Percentiles rank a stretch among this genome's conserved stretches.
Conservation (phyloP, 1,140 invertebrate genomes). For the Elymnias hypermnestra region DNA sequence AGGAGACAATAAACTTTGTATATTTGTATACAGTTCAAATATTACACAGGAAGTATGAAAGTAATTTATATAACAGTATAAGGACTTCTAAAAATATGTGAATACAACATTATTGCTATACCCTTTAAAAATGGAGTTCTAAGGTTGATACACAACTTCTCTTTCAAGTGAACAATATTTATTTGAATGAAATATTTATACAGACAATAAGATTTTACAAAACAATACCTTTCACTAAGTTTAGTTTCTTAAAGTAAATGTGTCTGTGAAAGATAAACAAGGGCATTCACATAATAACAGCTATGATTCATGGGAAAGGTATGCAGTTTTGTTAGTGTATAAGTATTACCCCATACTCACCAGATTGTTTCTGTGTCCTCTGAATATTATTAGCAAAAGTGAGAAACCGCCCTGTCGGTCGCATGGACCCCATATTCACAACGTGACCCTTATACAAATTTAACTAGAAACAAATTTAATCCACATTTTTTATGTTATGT, state of each 20-base stretch:
- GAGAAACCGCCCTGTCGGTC: constrained; percentile 66
- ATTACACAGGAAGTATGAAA: too few species aligned
- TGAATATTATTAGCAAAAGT: constrained; percentile 72
- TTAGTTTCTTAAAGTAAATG: too few species aligned
- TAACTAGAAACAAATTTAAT: constrained; percentile 20
- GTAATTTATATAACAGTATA: too few species aligned
- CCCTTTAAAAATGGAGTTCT: too few species aligned
- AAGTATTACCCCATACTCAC: constrained; percentile 33
- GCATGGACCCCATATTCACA: constrained; percentile 68
- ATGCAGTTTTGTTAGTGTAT: constrained; percentile 13
- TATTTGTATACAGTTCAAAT: too few species aligned
- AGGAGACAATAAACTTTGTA: too few species aligned
- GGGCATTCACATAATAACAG: constrained; percentile 22
- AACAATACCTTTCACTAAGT: too few species aligned
- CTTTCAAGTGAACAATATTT: too few species aligned
- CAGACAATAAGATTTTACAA: too few species aligned
- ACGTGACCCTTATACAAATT: constrained; percentile 32
- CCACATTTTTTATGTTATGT: constrained; percentile 27
- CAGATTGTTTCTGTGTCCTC: constrained; percentile 66
- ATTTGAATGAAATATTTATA: too few species aligned
- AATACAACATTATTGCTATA: neutral
- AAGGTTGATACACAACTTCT: too few species aligned
- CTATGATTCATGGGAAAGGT: constrained; percentile 38
- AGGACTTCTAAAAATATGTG: too few species aligned
- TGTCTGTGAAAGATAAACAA: constrained; percentile 23